These are phyloP conservation scores for Listrodromus nycthemerus DNA, from an alignment of 2,888 invertebrate species.

Conservation along the genomic window DNA sequence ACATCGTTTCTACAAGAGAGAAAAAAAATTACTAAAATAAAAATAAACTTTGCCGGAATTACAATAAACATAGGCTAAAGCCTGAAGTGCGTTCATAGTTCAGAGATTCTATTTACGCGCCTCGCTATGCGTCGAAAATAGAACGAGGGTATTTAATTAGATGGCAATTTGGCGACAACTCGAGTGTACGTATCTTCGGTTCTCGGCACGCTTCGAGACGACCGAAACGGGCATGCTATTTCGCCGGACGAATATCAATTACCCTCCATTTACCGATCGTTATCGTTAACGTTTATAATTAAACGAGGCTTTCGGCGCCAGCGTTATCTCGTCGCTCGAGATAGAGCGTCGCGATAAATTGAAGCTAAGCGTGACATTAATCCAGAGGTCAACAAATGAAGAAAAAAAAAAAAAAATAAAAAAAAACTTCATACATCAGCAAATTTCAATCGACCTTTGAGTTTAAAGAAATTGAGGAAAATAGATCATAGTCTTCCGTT, in stretches of 20 bases:
- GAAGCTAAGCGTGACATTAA: background rate
- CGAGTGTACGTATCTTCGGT: background rate
- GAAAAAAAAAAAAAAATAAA: background rate
- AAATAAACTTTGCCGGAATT: no score
- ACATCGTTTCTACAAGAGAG: no score
- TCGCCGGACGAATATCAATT: constrained; percentile 17
- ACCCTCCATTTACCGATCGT: background rate
- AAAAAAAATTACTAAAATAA: no score
- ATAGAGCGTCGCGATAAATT: background rate
- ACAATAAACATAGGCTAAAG: no score
- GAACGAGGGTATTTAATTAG: constrained; percentile 50
- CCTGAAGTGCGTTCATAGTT: constrained; percentile 18
- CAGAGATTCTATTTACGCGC: constrained; percentile 25
- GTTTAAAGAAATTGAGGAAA: background rate
- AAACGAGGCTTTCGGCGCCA: constrained; percentile 3
- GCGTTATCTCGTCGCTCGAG: background rate
- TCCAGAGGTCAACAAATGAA: background rate
- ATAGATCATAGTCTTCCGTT: background rate
- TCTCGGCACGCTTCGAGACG: background rate
- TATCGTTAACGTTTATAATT: constrained; percentile 21
- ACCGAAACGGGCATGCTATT: background rate
- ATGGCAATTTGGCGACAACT: constrained; percentile 45
- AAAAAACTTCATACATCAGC: background rate
- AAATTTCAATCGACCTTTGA: background rate
- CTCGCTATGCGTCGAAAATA: constrained; percentile 51